phyloP scores from a whole-genome alignment of 2,888 invertebrate species.

The Ormyrus rosae region DNA sequence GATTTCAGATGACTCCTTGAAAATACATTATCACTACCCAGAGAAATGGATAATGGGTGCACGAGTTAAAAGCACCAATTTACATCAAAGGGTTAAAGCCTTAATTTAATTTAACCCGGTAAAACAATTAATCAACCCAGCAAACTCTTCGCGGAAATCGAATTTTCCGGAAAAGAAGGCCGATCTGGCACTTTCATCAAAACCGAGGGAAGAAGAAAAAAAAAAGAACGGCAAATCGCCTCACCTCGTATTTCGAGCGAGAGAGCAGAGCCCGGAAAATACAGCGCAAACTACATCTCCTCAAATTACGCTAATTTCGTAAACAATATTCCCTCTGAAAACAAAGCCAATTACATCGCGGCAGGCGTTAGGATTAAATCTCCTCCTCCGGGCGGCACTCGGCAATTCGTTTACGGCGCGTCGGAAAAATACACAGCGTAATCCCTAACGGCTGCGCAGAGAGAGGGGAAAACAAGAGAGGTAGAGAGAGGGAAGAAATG shows the following conservation, averaged over 20 bases:
- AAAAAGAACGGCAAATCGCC: too few species aligned
- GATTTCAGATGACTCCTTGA: too few species aligned
- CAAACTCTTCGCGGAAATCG: too few species aligned
- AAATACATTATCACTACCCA: too few species aligned
- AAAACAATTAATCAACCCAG: too few species aligned
- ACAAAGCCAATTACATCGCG: slow-evolving; percentile 26
- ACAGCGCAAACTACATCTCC: neutral
- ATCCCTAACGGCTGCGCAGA: neutral
- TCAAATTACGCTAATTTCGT: slow-evolving; percentile 11
- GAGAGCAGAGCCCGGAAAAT: too few species aligned
- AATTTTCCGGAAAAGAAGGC: too few species aligned
- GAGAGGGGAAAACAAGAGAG: neutral
- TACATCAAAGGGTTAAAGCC: too few species aligned
- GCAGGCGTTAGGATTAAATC: neutral
- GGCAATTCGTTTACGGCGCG: slow-evolving; percentile 11
- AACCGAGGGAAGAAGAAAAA: too few species aligned
- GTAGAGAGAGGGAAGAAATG: neutral
- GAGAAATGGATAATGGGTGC: neutral
- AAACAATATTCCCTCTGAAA: slow-evolving; percentile 17
- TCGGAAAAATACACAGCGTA: slow-evolving; percentile 14
- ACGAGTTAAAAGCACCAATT: neutral
- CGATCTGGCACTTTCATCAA: too few species aligned
- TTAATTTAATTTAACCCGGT: too few species aligned
- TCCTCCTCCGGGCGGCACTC: neutral
- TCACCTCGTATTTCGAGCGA: too few species aligned